These are phyloP conservation scores for Mantis religiosa DNA, from an alignment of 2,888 invertebrate species.

Conservation along the genomic window DNA sequence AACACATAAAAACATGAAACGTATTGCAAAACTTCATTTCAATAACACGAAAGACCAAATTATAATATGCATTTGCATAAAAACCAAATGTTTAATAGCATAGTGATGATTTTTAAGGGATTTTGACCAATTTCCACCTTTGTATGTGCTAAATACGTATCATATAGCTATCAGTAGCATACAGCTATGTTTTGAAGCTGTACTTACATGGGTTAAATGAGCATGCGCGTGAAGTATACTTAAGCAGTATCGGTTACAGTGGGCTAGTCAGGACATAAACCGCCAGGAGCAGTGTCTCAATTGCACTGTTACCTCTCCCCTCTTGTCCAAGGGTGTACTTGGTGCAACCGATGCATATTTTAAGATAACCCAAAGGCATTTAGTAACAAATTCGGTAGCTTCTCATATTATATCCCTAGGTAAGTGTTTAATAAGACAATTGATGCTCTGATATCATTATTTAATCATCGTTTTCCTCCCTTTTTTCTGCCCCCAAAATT, in stretches of 20 bases:
- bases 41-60: too few relatives aligned
- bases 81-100: too few relatives aligned
- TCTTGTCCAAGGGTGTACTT: not conserved
- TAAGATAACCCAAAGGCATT: not conserved
- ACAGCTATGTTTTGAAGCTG: too few relatives aligned
- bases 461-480: not conserved
- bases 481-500: not conserved
- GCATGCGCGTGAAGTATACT: not conserved
- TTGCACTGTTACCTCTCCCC: not conserved
- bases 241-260: not conserved
- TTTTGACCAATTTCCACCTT: too few relatives aligned
- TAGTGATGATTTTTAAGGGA: too few relatives aligned
- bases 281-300: not conserved
- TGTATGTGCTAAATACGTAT: too few relatives aligned
- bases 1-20: too few relatives aligned
- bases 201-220: not conserved
- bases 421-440: not conserved
- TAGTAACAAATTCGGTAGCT: not conserved
- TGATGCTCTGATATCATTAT: not conserved
- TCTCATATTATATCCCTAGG: not conserved
- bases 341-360: not conserved
- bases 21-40: too few relatives aligned
- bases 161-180: too few relatives aligned
- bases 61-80: too few relatives aligned
- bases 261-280: not conserved